Evolutionary conservation across 23 tunicate genomes (phyloP).

Genomic region (Phallusia fumigata): DNA sequence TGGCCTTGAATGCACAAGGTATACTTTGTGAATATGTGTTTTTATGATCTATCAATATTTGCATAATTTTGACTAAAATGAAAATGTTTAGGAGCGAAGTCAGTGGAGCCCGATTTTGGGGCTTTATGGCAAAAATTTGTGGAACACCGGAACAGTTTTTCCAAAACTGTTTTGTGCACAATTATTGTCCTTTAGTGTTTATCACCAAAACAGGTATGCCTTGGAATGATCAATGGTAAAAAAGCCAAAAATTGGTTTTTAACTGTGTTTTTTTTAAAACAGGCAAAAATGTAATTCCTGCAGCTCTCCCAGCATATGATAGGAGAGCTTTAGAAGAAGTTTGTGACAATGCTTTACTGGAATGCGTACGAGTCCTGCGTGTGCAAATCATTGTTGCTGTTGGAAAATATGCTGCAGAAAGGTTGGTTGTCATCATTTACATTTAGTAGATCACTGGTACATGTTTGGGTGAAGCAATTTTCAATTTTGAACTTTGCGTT

Average conservation of each 20-base stretch:
- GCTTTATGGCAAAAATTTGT: conserved; percentile 50
- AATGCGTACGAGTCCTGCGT: conserved; percentile 42
- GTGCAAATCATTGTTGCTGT: conserved; percentile 45
- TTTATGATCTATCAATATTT: no score
- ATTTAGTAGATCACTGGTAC: not conserved
- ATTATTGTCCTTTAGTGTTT: conserved; percentile 47
- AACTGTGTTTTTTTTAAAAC: not conserved
- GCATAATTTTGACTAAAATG: no score
- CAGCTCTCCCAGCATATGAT: conserved; percentile 49
- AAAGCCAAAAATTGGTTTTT: not conserved
- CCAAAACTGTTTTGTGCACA: conserved; percentile 53
- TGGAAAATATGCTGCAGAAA: conserved; percentile 55
- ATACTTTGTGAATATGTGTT: no score
- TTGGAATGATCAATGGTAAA: not conserved
- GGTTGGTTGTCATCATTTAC: conserved; percentile 3
- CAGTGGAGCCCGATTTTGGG: conserved; percentile 57
- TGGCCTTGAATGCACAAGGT: conserved; percentile 34
- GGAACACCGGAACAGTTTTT: conserved; percentile 54
- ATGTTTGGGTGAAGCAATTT: not conserved
- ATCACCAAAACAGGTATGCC: conserved; percentile 54
- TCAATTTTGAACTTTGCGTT: not conserved
- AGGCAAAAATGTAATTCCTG: conserved; percentile 58
- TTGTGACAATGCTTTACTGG: conserved; percentile 44
- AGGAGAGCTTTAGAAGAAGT: conserved; percentile 32
- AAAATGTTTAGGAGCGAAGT: conserved; percentile 43